Evolutionary conservation across 2,888 invertebrate species (phyloP), one percentile per base, ranked within the genome.

Genomic region (Cerceris rybyensis): DNA sequence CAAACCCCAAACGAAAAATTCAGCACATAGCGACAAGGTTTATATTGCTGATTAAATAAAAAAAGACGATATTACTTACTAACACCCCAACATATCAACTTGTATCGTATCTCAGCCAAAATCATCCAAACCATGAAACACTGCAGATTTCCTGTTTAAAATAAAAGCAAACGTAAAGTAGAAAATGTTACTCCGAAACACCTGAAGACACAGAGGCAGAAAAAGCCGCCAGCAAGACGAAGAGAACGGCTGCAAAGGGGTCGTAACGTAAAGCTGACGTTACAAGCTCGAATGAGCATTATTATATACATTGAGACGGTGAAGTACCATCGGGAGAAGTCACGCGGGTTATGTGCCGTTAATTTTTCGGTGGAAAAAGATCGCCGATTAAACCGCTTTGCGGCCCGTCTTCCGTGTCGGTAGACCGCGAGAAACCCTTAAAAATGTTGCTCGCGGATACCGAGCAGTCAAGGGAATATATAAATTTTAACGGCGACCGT

Each of bases 401-500:
- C 58, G 8, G 52, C 43, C 41, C 41, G 54, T 61, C 60, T 69
- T 55, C 57, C 69, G 58, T 39, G 69, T 63, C 39, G 65, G 50
- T 63, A 52, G 58, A 58, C 63, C 73, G 58, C 43, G 59, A 43
- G 7, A 64, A 50, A 41, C 59, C 64, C 64, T 74, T 64, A 54
- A 74, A 41, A 28, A 57, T 57, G 50, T 11, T n/a, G 50, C 6
- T n/a, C 42, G 16, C 50, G 16, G 65, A 13, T 61, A 50, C 59
- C 49, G 50, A 17, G 16, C 61, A 14, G 60, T 59, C 46, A 17
- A 46, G 42, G 63, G 65, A 72, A 81, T 73, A 78, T 71, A 77
- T 82, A 76, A 80, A 82, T 80, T 82, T 80, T 81, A 84, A 84
- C 70, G 75, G 79, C 77, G 54, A 71, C 74, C 70, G 64, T 42